Percentiles rank a stretch among this genome's conserved stretches.
Conservation (phyloP, 1,140 invertebrate species). For the Drepana arcuata region DNA sequence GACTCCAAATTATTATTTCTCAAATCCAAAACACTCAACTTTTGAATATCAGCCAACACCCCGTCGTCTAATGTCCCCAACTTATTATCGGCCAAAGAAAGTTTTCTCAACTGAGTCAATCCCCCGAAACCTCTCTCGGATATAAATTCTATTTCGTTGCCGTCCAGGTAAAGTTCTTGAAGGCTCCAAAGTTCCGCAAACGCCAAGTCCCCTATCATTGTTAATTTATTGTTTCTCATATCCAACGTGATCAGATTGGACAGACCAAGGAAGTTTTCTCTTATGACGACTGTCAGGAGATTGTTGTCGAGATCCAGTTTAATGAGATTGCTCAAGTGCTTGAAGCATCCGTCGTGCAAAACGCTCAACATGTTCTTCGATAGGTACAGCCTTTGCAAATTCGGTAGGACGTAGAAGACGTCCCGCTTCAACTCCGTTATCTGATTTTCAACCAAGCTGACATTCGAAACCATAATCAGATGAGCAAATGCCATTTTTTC, state of each 20-base stretch:
- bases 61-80: slow-evolving; percentile 76
- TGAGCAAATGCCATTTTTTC: slow-evolving; percentile 79
- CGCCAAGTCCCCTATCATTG: slow-evolving; percentile 80
- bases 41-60: slow-evolving; percentile 76
- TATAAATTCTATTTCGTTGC: slow-evolving; percentile 78
- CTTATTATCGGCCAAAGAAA: slow-evolving; percentile 82
- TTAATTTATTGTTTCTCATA: slow-evolving; percentile 79
- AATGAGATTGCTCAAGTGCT: slow-evolving; percentile 76
- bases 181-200: slow-evolving; percentile 83
- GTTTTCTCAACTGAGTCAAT: slow-evolving; percentile 77
- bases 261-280: slow-evolving; percentile 81
- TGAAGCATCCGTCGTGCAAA: slow-evolving; percentile 82
- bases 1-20: slow-evolving; percentile 81
- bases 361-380: slow-evolving; percentile 80
- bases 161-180: slow-evolving; percentile 80
- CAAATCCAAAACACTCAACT: slow-evolving; percentile 80
- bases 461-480: slow-evolving; percentile 75
- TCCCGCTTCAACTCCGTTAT: slow-evolving; percentile 80
- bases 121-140: slow-evolving; percentile 81
- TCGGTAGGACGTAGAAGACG: slow-evolving; percentile 80
- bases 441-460: slow-evolving; percentile 81
- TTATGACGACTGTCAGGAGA: slow-evolving; percentile 77
- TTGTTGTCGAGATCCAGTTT: slow-evolving; percentile 81
- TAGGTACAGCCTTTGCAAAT: slow-evolving; percentile 76
- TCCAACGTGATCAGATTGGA: slow-evolving; percentile 78